Percentiles rank a stretch among this genome's conserved stretches.
phyloP scores from a whole-genome alignment of 2,797 vertebrate genomes.

The Morus bassanus region DNA sequence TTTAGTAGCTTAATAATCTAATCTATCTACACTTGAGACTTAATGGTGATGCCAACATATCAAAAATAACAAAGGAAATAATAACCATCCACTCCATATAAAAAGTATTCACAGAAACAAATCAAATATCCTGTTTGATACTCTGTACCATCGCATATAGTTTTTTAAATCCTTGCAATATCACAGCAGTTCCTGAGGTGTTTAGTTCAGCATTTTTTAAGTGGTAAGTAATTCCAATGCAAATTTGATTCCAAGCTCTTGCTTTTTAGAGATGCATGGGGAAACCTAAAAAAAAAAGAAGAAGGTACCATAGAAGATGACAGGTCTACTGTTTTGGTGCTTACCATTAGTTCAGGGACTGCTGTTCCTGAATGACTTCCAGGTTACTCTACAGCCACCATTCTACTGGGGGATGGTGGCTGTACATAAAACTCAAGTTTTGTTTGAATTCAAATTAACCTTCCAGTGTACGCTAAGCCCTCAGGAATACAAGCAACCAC shows the following conservation, averaged over 20 bases:
- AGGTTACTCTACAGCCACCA: not conserved
- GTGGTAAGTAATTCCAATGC: not conserved
- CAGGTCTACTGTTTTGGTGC: not conserved
- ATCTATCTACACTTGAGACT: not conserved
- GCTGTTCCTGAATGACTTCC: not conserved
- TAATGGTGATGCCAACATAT: not conserved
- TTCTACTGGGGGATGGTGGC: not conserved
- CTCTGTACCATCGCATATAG: not conserved
- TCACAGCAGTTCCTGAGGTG: not conserved
- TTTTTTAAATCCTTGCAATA: not conserved
- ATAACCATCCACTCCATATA: not conserved
- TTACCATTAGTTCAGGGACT: not conserved
- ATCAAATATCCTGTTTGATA: not conserved
- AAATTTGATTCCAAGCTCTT: not conserved
- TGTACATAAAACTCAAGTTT: not conserved
- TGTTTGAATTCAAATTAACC: not conserved
- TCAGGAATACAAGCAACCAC: not conserved
- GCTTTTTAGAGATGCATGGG: not conserved
- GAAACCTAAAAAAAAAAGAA: not conserved
- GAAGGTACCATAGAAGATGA: not conserved
- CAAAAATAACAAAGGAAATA: not conserved
- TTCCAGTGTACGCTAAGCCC: accelerated
- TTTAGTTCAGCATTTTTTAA: not conserved
- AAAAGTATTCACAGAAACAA: not conserved
- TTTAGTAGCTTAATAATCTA: not conserved